phyloP scores from a whole-genome alignment of 2,888 invertebrate genomes.

The Nysson spinosus region DNA sequence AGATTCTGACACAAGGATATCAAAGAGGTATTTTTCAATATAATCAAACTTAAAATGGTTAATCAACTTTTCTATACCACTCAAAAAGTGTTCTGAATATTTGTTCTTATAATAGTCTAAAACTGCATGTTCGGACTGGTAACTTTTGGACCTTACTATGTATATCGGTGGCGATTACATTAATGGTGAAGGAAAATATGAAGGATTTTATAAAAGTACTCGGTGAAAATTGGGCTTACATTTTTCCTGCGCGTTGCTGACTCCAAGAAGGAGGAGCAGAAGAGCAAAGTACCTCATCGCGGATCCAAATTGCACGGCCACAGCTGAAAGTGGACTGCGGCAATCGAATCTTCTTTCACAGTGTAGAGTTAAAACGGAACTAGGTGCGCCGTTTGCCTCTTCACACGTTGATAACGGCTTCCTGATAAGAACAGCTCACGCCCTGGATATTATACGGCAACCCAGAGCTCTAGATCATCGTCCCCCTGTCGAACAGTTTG shows the following conservation, averaged over 20 bases:
- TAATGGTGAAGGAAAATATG: too few species aligned
- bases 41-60: too few species aligned
- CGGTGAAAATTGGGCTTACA: slow-evolving; percentile 17
- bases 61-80: too few species aligned
- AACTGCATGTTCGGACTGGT: too few species aligned
- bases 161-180: too few species aligned
- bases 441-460: slow-evolving; percentile 7
- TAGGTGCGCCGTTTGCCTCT: slow-evolving; percentile 40
- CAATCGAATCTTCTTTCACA: slow-evolving; percentile 13
- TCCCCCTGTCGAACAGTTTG: background rate
- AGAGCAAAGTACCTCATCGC: slow-evolving; percentile 24
- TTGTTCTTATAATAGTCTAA: too few species aligned
- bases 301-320: slow-evolving; percentile 6
- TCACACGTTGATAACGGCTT: slow-evolving; percentile 24
- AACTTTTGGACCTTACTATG: too few species aligned
- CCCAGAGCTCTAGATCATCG: background rate
- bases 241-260: slow-evolving; percentile 3
- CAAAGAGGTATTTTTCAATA: too few species aligned
- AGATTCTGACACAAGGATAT: too few species aligned
- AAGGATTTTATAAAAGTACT: too few species aligned
- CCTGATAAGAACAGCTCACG: slow-evolving; percentile 23
- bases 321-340: slow-evolving; percentile 28
- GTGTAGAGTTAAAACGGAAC: slow-evolving; percentile 14
- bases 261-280: slow-evolving; percentile 3
- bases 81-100: too few species aligned